phyloP scores from a whole-genome alignment of 1,140 invertebrate species.

The Heliothis virescens region DNA sequence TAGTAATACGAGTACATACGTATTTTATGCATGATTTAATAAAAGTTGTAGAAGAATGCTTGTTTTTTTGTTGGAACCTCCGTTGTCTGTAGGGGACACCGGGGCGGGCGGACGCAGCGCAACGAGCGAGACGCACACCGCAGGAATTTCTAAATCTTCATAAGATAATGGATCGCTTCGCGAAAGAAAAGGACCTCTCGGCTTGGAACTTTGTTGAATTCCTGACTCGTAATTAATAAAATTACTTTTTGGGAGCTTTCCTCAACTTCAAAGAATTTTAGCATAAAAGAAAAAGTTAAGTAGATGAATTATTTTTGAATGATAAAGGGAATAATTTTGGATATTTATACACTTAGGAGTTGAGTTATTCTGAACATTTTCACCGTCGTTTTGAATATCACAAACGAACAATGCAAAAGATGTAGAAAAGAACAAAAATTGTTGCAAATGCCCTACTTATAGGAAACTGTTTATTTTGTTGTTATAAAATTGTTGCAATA shows the following conservation, averaged over 20 bases:
- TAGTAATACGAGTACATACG: not conserved
- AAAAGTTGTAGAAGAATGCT: slow-evolving; percentile 46
- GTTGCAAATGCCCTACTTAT: not conserved
- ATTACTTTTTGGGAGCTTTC: slow-evolving; percentile 86
- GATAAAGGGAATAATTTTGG: slow-evolving; percentile 84
- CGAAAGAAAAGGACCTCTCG: slow-evolving; percentile 83
- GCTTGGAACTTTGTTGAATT: slow-evolving; percentile 85
- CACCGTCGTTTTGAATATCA: slow-evolving; percentile 37
- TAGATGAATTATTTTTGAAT: slow-evolving; percentile 86
- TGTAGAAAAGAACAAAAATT: not conserved
- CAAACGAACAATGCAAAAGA: not conserved
- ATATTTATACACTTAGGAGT: slow-evolving; percentile 79
- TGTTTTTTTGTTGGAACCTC: slow-evolving; percentile 31
- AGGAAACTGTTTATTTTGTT: not conserved
- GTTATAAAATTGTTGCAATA: not conserved
- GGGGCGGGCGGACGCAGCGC: not conserved
- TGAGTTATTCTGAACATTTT: slow-evolving; percentile 60
- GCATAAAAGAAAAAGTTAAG: slow-evolving; percentile 86
- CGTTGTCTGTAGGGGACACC: slow-evolving; percentile 5
- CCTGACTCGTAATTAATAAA: slow-evolving; percentile 86
- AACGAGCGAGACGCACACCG: slow-evolving; percentile 63
- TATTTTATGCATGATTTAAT: slow-evolving; percentile 45
- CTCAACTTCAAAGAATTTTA: slow-evolving; percentile 85
- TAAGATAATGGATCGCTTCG: slow-evolving; percentile 85
- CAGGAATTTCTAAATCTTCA: slow-evolving; percentile 86